These are phyloP conservation scores for Steinernema khuongi DNA, from an alignment of 1,140 invertebrate species.

Conservation along the genomic window DNA sequence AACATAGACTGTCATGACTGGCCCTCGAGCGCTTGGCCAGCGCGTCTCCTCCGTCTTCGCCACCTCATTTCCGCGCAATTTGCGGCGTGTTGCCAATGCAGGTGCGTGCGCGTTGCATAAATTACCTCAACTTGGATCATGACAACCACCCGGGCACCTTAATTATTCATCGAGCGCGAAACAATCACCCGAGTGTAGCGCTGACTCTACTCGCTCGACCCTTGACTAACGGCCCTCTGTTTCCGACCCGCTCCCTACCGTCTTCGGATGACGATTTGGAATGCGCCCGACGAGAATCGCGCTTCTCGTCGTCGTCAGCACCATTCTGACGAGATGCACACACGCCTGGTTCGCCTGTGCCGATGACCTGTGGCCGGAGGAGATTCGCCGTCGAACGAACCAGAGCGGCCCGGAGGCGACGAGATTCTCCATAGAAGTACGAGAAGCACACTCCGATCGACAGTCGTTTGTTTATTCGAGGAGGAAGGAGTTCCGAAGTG, in stretches of 20 bases:
- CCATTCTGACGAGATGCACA: neutral
- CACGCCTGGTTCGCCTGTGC: neutral
- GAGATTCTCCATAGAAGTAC: neutral
- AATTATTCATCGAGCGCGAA: neutral
- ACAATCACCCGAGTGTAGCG: neutral
- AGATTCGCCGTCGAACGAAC: neutral
- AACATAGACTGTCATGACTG: neutral
- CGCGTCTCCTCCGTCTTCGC: neutral
- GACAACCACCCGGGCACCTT: neutral
- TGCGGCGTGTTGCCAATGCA: neutral
- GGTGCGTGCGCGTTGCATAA: slow-evolving; percentile 11
- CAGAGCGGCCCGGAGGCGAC: neutral
- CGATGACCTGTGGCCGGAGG: neutral
- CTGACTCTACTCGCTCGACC: neutral
- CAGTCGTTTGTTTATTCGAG: neutral
- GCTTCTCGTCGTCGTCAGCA: neutral
- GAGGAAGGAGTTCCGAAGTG: neutral
- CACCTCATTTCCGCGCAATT: neutral
- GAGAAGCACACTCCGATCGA: neutral
- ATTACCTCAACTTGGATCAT: neutral
- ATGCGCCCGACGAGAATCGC: neutral
- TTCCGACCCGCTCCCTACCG: neutral
- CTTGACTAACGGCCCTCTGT: neutral
- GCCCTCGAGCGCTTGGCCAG: neutral
- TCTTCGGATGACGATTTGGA: neutral